Percentiles rank a stretch among this genome's conserved stretches.
phyloP scores from a whole-genome alignment of 1,140 invertebrate genomes.

The Stegodyphus dumicola region DNA sequence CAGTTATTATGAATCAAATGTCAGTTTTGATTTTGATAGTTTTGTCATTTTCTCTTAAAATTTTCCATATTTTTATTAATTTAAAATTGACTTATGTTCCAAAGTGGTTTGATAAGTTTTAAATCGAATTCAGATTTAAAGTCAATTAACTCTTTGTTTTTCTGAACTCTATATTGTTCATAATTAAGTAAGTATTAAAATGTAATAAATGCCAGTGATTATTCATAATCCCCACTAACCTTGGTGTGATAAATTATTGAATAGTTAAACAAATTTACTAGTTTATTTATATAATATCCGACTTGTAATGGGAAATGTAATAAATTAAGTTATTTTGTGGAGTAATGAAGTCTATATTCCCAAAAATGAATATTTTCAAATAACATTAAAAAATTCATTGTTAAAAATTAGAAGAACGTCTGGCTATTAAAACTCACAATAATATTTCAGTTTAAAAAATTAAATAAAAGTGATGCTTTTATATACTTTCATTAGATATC shows the following conservation, averaged over 20 bases:
- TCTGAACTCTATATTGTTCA: too few relatives aligned
- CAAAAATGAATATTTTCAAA: not conserved
- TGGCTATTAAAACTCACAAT: not conserved
- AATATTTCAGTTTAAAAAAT: slow-evolving; percentile 3
- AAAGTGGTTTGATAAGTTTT: too few relatives aligned
- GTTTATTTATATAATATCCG: not conserved
- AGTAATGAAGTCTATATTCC: not conserved
- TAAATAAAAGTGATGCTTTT: not conserved
- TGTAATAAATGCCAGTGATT: not conserved
- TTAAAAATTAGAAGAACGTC: not conserved
- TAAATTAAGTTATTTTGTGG: not conserved
- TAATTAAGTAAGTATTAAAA: too few relatives aligned
- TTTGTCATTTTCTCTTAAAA: too few relatives aligned
- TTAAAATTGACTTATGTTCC: too few relatives aligned
- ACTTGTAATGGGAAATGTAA: not conserved
- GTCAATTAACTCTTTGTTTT: too few relatives aligned
- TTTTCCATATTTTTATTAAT: too few relatives aligned
- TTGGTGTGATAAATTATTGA: not conserved
- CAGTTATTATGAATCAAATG: too few relatives aligned
- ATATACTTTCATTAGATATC: not conserved
- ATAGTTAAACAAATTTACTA: not conserved
- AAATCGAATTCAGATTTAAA: too few relatives aligned
- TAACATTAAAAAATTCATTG: not conserved
- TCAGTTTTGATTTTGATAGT: too few relatives aligned
- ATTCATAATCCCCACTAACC: not conserved